These are phyloP conservation scores for Cyprinus carpio DNA, from an alignment of 2,113 vertebrate genomes.

Conservation along the genomic window DNA sequence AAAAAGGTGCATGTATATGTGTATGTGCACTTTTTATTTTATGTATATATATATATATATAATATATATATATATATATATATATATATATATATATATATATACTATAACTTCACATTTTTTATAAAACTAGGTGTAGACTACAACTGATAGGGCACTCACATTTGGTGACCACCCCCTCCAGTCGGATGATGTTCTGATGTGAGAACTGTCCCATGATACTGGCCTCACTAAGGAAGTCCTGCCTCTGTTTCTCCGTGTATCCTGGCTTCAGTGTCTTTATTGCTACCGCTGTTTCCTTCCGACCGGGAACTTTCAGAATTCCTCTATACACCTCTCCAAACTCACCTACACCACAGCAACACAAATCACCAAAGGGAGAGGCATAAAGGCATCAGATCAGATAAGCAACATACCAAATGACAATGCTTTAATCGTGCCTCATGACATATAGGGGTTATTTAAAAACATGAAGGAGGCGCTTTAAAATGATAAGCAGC, in stretches of 20 bases:
- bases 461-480: slow-evolving; percentile 33
- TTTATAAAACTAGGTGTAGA: background rate
- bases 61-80: no score
- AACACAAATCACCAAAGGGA: slow-evolving; percentile 40
- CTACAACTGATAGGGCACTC: slow-evolving; percentile 56
- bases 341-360: slow-evolving; percentile 83
- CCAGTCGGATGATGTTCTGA: slow-evolving; percentile 94
- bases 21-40: no score
- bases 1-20: no score
- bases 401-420: slow-evolving; percentile 40
- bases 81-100: no score
- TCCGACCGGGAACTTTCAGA: slow-evolving; percentile 81
- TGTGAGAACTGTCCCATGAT: slow-evolving; percentile 98
- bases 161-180: slow-evolving; percentile 96
- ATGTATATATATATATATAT: no score
- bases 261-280: slow-evolving; percentile 89
- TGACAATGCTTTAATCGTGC: background rate
- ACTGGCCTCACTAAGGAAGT: slow-evolving; percentile 93
- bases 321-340: slow-evolving; percentile 94
- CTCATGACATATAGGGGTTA: slow-evolving; percentile 31
- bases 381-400: background rate
- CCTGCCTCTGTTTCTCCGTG: slow-evolving; percentile 69
- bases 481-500: background rate
- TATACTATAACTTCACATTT: background rate
- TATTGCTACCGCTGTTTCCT: slow-evolving; percentile 88